These are phyloP conservation scores for human (Homo sapiens) DNA, from an alignment of 2,113 vertebrate genomes.

Conservation along the genomic window GRCh38 chr5:409001-409500, in stretches of 20 bases:
- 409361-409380: too few relatives aligned
- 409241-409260: not conserved
- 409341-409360: not conserved
- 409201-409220: not conserved
- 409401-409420: not conserved
- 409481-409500: rapidly evolving
- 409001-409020: too few relatives aligned
- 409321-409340: not conserved
- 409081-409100: not conserved
- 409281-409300: not conserved
- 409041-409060: not conserved
- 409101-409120: not conserved
- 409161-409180: not conserved
- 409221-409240: too few relatives aligned
- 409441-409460: not conserved
- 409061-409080: not conserved
- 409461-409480: too few relatives aligned
- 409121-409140: not conserved
- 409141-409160: not conserved
- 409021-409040: too few relatives aligned
- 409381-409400: too few relatives aligned
- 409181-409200: rapidly evolving
- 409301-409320: not conserved
- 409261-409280: not conserved
- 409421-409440: not conserved